Evolutionary conservation across 1,140 invertebrate species (phyloP).

Genomic region (Calosoma granatense): DNA sequence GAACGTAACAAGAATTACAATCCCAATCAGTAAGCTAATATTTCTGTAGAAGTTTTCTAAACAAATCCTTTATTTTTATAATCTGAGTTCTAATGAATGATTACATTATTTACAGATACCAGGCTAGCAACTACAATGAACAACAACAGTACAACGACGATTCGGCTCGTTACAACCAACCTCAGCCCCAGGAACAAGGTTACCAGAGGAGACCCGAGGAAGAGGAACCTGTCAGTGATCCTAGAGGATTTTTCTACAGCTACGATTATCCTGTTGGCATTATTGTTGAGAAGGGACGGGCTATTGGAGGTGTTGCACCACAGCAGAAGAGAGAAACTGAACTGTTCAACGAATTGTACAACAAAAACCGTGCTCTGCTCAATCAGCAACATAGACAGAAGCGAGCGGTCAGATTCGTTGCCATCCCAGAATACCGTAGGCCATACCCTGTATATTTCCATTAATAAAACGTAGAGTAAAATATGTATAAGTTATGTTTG

Average conservation of each 20-base stretch:
- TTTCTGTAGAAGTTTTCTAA: neutral
- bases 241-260: slow-evolving; percentile 55
- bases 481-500: too few relatives aligned
- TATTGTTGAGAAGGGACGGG: slow-evolving; percentile 36
- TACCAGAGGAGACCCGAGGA: slow-evolving; percentile 16
- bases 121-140: slow-evolving; percentile 11
- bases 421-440: too few relatives aligned
- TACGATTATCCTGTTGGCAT: slow-evolving; percentile 53
- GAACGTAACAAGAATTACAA: slow-evolving; percentile 32
- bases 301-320: neutral
- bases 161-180: slow-evolving; percentile 18
- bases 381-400: neutral
- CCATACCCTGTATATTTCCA: too few relatives aligned
- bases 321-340: slow-evolving; percentile 21
- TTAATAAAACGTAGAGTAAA: too few relatives aligned
- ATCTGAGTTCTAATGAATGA: neutral
- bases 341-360: slow-evolving; percentile 15
- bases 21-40: slow-evolving; percentile 23
- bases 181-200: neutral
- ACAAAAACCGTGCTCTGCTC: neutral
- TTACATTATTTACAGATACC: neutral
- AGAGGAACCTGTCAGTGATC: slow-evolving; percentile 40
- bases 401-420: too few relatives aligned
- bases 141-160: slow-evolving; percentile 22
- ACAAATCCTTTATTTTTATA: neutral